These are phyloP conservation scores for Borostomias antarcticus DNA, from an alignment of 2,797 vertebrate genomes.

Conservation along the genomic window DNA sequence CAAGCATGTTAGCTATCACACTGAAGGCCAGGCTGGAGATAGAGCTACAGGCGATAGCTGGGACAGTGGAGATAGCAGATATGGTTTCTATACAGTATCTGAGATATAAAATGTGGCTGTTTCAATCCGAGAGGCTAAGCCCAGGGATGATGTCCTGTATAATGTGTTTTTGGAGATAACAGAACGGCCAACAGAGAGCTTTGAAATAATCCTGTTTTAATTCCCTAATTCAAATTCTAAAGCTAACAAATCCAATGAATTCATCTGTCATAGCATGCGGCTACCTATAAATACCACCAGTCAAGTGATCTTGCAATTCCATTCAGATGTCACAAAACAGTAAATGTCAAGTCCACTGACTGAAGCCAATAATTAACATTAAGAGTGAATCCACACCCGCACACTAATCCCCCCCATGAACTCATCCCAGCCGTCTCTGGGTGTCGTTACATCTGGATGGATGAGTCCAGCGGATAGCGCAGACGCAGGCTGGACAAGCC, in stretches of 20 bases:
- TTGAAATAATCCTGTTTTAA: no score
- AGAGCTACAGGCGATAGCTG: no score
- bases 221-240: not conserved
- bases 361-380: no score
- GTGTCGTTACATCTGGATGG: not conserved
- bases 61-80: not conserved
- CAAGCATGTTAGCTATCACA: not conserved
- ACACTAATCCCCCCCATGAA: not conserved
- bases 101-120: no score
- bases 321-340: no score
- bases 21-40: not conserved
- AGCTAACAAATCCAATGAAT: not conserved
- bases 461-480: not conserved
- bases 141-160: no score
- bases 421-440: not conserved
- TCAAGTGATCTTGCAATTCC: no score
- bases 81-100: no score
- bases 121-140: no score
- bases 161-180: no score
- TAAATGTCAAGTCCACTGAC: no score
- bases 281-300: not conserved
- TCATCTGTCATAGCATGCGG: not conserved
- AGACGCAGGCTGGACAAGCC: not conserved
- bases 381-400: not conserved
- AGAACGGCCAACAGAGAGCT: no score